A percentile compares a stretch with the other conserved stretches of the same genome.
phyloP scores from a whole-genome alignment of 2,113 vertebrate species.

The Gymnocephalus cernua region DNA sequence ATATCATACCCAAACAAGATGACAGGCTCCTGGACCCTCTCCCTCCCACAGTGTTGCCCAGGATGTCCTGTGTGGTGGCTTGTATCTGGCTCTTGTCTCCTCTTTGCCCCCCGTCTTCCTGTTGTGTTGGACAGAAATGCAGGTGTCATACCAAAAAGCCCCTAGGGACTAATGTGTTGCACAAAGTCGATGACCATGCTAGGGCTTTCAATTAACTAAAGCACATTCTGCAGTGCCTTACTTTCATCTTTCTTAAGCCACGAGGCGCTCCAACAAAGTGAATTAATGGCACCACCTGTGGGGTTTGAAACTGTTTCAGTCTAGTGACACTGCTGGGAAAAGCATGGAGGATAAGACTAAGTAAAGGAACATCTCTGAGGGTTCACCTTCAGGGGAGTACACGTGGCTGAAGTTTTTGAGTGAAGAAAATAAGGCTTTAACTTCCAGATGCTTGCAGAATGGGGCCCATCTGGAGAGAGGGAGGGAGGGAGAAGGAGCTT shows the following conservation, averaged over 20 bases:
- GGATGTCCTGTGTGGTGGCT: constrained; percentile 78
- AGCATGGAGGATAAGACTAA: constrained; percentile 24
- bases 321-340: constrained; percentile 52
- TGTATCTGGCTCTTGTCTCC: constrained; percentile 61
- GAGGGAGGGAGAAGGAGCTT: constrained; percentile 25
- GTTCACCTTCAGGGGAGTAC: constrained; percentile 81
- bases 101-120: constrained; percentile 65
- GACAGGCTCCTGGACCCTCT: constrained; percentile 33
- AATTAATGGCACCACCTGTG: constrained; percentile 44
- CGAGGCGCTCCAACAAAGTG: constrained; percentile 9
- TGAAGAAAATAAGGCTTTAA: constrained; percentile 70
- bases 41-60: constrained; percentile 64
- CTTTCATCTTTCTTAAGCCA: constrained; percentile 48
- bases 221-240: constrained; percentile 3
- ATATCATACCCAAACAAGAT: constrained; percentile 47
- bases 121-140: constrained; percentile 51
- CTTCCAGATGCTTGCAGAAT: constrained; percentile 78
- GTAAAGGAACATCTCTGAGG: constrained; percentile 62
- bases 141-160: constrained; percentile 47
- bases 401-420: constrained; percentile 70
- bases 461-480: constrained; percentile 77
- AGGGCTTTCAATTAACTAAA: constrained; percentile 28
- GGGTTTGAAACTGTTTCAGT: constrained; percentile 37
- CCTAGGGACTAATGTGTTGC: constrained; percentile 14
- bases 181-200: neutral